Base-by-base conservation (phyloP, 1,140 invertebrate species). In the Himalopsyche phryganea region DNA sequence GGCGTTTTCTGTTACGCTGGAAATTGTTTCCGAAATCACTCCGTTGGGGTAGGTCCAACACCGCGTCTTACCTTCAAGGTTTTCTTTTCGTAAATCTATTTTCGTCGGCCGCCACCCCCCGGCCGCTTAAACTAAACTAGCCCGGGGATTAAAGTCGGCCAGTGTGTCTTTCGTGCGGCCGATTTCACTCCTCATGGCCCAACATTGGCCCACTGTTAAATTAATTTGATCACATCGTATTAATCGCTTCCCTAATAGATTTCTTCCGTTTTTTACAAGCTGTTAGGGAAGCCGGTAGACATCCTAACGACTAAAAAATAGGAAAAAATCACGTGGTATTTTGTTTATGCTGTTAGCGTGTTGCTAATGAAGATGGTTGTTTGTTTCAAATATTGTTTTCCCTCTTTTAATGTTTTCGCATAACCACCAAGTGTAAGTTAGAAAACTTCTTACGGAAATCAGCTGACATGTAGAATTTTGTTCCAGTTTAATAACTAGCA, bases 181-280 rank as follows among this genome's bases (percentile, higher is more conserved):
- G 11, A 4, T 40, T 40, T 40, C n/a, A 4, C n/a, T 40, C 3
- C 15, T 5, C 4, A 4, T 11, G 15, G 23, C 3, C 9, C 9
- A 28, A 28, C 23, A 28, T 40, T 15, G 11, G 4, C 38, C 38
- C 38, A 15, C 38, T 15, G 38, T 11, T 28, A 11, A 13, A 15
- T 40, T 15, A 15, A 40, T 4, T 40, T 13, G 38, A 40, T 40
- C n/a, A 13, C n/a, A 40, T 40, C 38, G 4, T 15, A 40, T 13
- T 40, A 40, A 40, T 40, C 15, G 38, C 15, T 40, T 40, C 38
- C 38, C 38, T 40, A 15, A 40, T 40, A 5, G 38, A 40, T 40
- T 40, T 15, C n/a, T 15, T n/a, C 38, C n/a, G 23, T 28, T 28
- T 28, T 28, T 28, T 28, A 28, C 23, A 28, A 28, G 38, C 38